Evolutionary conservation across 1,140 invertebrate genomes (phyloP).

Genomic region (Atta texana): DNA sequence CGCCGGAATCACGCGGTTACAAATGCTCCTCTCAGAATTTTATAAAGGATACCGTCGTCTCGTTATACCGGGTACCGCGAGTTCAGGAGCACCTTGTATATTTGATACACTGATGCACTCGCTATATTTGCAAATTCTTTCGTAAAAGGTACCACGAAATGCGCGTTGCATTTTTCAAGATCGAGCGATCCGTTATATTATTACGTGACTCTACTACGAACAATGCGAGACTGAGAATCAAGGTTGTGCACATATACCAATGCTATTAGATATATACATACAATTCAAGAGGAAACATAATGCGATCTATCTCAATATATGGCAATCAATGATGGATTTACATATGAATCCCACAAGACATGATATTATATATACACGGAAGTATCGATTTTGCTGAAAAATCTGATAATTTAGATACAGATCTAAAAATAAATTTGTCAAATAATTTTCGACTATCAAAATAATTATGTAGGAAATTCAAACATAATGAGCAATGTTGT

Average conservation of each 20-base stretch:
- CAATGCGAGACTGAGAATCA: constrained; percentile 57
- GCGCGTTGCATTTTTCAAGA: constrained; percentile 23
- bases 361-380: background rate
- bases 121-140: constrained; percentile 62
- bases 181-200: constrained; percentile 62
- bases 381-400: background rate
- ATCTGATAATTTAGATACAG: no score
- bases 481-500: no score
- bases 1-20: constrained; percentile 46
- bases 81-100: constrained; percentile 56
- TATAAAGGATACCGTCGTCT: constrained; percentile 50
- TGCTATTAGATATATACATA: background rate
- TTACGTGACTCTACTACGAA: constrained; percentile 70
- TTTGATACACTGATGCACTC: constrained; percentile 63
- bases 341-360: background rate
- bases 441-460: no score
- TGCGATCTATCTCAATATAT: constrained; percentile 28
- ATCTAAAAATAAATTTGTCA: no score
- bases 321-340: constrained; percentile 23
- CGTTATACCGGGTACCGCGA: constrained; percentile 35
- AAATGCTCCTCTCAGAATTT: constrained; percentile 51
- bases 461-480: no score
- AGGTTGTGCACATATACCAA: constrained; percentile 44
- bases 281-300: constrained; percentile 41
- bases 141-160: constrained; percentile 57